Evolutionary conservation across 2,888 invertebrate species (phyloP).

Genomic region (Willowsia nigromaculata): DNA sequence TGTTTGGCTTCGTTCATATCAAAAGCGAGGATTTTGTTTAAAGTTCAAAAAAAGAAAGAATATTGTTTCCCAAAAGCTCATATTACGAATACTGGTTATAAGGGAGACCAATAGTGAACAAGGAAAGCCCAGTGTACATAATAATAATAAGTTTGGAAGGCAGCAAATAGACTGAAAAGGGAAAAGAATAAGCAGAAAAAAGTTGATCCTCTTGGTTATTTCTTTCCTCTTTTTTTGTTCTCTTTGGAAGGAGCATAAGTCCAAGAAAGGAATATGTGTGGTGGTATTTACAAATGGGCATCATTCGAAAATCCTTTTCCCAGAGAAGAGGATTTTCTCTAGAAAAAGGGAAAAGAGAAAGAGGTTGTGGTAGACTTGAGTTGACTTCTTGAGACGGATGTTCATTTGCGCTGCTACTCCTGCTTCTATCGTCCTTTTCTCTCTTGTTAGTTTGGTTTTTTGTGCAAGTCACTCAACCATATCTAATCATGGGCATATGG

Average conservation of each 20-base stretch:
- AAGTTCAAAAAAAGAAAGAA: background rate
- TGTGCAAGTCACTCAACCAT: conserved; percentile 56
- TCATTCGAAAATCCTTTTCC: conserved; percentile 41
- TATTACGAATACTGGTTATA: background rate
- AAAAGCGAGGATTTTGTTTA: no score
- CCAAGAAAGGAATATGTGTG: background rate
- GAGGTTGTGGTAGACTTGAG: background rate
- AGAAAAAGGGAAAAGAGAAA: background rate
- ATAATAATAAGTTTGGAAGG: background rate
- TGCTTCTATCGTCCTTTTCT: conserved; percentile 2
- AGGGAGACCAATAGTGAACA: background rate
- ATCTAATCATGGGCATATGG: conserved; percentile 68
- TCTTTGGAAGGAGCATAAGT: background rate
- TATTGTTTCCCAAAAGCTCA: background rate
- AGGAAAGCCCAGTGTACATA: background rate
- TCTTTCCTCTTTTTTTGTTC: background rate
- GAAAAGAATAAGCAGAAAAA: background rate
- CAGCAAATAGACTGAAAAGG: background rate
- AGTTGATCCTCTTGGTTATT: conserved; percentile 44
- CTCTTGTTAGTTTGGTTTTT: conserved; percentile 20
- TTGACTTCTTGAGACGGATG: background rate
- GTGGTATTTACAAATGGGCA: conserved; percentile 48
- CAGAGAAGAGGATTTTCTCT: conserved; percentile 29
- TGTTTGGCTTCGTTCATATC: background rate
- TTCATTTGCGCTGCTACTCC: background rate